Evolutionary conservation across 2,113 vertebrate species (phyloP).

Genomic region (Phoenicopterus ruber): DNA sequence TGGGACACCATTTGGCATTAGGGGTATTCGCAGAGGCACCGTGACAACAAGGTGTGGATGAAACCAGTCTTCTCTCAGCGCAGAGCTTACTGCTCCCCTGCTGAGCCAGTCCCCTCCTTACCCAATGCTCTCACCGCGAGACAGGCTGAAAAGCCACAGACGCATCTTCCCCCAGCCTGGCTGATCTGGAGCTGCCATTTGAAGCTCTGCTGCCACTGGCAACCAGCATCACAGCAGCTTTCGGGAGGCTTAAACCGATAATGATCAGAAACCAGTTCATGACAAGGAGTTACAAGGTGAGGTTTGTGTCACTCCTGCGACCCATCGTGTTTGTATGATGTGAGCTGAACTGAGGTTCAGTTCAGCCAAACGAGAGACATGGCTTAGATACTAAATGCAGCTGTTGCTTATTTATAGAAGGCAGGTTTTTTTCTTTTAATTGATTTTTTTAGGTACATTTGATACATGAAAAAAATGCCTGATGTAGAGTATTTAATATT

Average conservation of each 20-base stretch:
- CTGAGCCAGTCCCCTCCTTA: background rate
- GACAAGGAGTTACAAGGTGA: conserved; percentile 13
- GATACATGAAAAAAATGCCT: background rate
- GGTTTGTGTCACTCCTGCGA: background rate
- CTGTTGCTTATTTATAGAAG: background rate
- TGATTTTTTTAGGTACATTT: background rate
- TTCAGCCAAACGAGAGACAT: background rate
- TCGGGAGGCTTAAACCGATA: background rate
- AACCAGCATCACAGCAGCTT: background rate
- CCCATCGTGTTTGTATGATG: background rate
- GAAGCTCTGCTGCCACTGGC: background rate
- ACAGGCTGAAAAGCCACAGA: background rate
- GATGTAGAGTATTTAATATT: background rate
- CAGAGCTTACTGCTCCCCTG: background rate
- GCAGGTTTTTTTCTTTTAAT: background rate
- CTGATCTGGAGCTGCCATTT: background rate
- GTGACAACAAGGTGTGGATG: background rate
- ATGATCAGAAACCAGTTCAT: background rate
- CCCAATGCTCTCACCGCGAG: background rate
- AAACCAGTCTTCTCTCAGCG: background rate
- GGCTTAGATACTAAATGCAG: background rate
- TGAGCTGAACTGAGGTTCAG: background rate
- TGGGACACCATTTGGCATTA: background rate
- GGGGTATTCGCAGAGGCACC: background rate
- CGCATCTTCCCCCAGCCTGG: background rate